Conservation (phyloP, 2,113 vertebrate genomes). For the Ceuthmochares aereus region DNA sequence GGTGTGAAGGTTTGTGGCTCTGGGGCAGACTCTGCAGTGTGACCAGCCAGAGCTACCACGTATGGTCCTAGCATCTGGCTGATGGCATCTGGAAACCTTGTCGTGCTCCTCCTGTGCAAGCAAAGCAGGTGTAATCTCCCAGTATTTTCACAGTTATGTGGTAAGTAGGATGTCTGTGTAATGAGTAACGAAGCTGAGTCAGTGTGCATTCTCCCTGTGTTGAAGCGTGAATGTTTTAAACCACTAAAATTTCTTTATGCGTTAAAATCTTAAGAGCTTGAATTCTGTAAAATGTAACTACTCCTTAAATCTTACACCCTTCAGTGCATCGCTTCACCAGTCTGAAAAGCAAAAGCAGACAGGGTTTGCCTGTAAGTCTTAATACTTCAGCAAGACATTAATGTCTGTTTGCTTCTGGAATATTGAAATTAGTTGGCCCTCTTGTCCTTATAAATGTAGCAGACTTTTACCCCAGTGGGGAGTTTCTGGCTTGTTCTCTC, state of each 20-base stretch:
- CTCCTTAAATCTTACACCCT: not conserved
- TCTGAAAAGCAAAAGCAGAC: not conserved
- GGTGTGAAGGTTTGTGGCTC: rapidly evolving
- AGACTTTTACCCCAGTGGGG: not conserved
- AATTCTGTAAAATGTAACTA: not conserved
- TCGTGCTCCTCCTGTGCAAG: rapidly evolving
- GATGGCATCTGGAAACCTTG: not conserved
- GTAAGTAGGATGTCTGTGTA: not conserved
- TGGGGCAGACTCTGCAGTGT: too few species aligned
- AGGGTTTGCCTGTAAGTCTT: not conserved
- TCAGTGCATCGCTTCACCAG: not conserved
- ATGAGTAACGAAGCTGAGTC: not conserved
- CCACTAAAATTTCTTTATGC: not conserved
- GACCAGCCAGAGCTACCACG: rapidly evolving
- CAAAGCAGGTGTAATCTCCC: not conserved
- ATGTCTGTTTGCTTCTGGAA: not conserved
- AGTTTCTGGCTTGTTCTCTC: not conserved
- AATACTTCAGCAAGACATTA: rapidly evolving
- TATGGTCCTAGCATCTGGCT: rapidly evolving
- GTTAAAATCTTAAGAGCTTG: not conserved
- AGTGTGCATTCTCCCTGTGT: rapidly evolving
- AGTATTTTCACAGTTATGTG: rapidly evolving
- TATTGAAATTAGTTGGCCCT: not conserved
- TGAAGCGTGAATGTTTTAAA: not conserved
- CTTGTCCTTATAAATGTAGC: not conserved